A percentile compares a stretch with the other conserved stretches of the same genome.
Evolutionary conservation across 2,888 invertebrate genomes (phyloP).

Genomic region (Idaea straminata): DNA sequence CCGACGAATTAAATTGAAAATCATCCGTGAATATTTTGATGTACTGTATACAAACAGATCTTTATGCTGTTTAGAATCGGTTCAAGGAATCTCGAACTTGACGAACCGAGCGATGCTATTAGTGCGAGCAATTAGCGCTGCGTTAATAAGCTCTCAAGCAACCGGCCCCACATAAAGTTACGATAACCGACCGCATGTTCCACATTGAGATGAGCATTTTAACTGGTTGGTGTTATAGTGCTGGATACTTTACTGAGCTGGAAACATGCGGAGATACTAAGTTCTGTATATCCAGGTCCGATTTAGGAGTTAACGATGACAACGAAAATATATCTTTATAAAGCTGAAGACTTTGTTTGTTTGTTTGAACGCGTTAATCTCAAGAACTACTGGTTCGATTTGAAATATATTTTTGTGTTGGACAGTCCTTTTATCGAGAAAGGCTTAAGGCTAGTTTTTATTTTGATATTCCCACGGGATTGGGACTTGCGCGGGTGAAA

Average conservation of each 20-base stretch:
- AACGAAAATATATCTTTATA: too few species aligned
- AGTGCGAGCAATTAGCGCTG: conserved; percentile 71
- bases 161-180: conserved; percentile 49
- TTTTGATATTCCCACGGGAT: too few species aligned
- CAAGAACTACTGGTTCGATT: too few species aligned
- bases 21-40: conserved; percentile 18
- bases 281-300: conserved; percentile 53
- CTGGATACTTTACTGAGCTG: conserved; percentile 49
- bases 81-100: conserved; percentile 70
- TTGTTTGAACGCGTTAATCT: too few species aligned
- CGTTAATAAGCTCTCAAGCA: conserved; percentile 70
- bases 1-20: conserved; percentile 19
- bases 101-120: conserved; percentile 62
- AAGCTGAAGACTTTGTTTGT: too few species aligned
- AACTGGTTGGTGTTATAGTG: conserved; percentile 51
- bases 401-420: too few species aligned
- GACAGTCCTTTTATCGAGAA: too few species aligned
- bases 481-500: too few species aligned
- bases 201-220: conserved; percentile 41
- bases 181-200: conserved; percentile 26
- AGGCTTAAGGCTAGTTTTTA: too few species aligned
- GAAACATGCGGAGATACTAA: conserved; percentile 37
- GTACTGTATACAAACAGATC: conserved; percentile 39
- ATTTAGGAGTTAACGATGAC: conserved; percentile 30
- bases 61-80: conserved; percentile 62